Conservation (phyloP, 2,888 invertebrate genomes). For the Hypercompe scribonia region DNA sequence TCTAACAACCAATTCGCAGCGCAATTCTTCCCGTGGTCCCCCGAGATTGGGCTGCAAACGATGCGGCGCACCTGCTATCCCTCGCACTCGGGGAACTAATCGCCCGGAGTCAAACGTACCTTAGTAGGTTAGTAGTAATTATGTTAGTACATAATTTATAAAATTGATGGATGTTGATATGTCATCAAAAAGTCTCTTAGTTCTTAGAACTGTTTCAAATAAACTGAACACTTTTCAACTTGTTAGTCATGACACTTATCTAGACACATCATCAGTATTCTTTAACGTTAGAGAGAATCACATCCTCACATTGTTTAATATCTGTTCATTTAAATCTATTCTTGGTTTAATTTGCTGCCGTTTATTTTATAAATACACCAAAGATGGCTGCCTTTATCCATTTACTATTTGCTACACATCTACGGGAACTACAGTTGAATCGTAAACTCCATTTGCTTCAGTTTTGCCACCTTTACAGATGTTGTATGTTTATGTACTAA, state of each 20-base stretch:
- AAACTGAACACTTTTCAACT: background rate
- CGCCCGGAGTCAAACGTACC: too few relatives aligned
- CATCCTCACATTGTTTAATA: too few relatives aligned
- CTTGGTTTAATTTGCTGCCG: background rate
- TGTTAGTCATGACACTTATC: background rate
- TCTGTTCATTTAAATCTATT: background rate
- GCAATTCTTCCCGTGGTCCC: too few relatives aligned
- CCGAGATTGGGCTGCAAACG: too few relatives aligned
- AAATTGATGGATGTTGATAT: background rate
- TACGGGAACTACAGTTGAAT: slow-evolving; percentile 50
- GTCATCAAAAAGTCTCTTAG: background rate
- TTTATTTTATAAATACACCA: background rate
- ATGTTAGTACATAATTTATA: too few relatives aligned
- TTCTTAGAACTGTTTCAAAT: background rate
- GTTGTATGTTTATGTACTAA: too few relatives aligned
- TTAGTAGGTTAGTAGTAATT: too few relatives aligned
- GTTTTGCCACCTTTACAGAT: slow-evolving; percentile 54
- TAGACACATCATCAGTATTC: background rate
- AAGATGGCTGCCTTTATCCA: background rate
- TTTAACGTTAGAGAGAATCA: background rate
- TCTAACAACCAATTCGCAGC: too few relatives aligned
- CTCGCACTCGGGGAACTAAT: too few relatives aligned
- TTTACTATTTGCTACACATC: too few relatives aligned
- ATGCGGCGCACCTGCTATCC: too few relatives aligned
- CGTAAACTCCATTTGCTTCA: slow-evolving; percentile 57